Evolutionary conservation across 2,888 invertebrate genomes (phyloP), one percentile per base, ranked within the genome.

Genomic region (Mythimna impura): DNA sequence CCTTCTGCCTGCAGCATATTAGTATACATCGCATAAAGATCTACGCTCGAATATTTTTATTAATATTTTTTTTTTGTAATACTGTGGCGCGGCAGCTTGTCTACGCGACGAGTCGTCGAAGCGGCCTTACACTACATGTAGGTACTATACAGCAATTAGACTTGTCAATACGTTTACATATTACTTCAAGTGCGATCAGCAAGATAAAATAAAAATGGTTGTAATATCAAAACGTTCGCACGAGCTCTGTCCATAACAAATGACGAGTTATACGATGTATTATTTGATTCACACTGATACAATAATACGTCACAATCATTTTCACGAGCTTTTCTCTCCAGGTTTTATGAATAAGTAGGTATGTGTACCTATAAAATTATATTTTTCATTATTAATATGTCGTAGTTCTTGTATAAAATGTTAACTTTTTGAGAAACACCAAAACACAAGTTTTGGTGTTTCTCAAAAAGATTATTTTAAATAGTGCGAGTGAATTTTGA

Each of bases 1-100:
- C 94, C 93, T 89, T 96, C 95, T 73, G 94, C 94, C 96, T 95
- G 96, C 89, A 92, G 88, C 92, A 82, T 76, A 65, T 54, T 64
- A 68, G 54, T 80, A 77, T 79, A 85, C 87, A 89, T 85, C 63
- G 66, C 69, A 81, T 80, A 63, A 86, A 80, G 84, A 83, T 83
- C 67, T 71, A 74, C 75, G 76, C 80, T 77, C 80, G 78, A 75
- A 30, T 64, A 54, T 40, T 73, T 77, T 71, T 82, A 36, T 10
- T 7, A 22, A 47, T 63, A 66, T 75, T 52, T 77, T 77, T 66
- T 43, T 73, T 65, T 67, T 57, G 30, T n/a, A n/a, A n/a, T n/a
- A 54, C 75, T 69, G 82, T 70, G 66, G 66, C 70, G 65, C 78
- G 71, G 72, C 63, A 58, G 66, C 76, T 77, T 68, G 75, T 73